Base-by-base conservation (phyloP, 2,797 vertebrate species). In the Cynodonichthys magdalenae region DNA sequence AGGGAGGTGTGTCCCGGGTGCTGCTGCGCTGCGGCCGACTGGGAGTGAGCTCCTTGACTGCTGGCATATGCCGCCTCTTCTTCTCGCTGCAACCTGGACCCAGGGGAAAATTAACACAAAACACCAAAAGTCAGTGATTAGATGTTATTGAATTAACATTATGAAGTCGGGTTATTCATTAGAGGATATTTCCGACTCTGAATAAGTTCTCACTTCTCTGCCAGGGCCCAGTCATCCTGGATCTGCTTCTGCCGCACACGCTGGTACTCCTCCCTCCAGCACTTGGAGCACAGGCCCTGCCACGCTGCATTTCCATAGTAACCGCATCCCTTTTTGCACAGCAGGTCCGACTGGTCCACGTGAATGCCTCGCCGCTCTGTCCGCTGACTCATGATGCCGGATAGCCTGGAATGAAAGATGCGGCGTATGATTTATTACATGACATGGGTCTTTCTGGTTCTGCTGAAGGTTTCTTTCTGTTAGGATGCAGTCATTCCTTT, bases 221-320 rank as follows among this genome's bases (percentile, higher is more conserved):
- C 97, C 78, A 99, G 88, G 65, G 96, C 97, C 96, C 96, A 97
- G 42, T 99, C 97, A 61, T 99, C 97, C 76, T 99, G 96, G 78
- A 99, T 99, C 91, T 99, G 97, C 75, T 95, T 96, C 89, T 98
- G 96, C 71, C 96, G 93, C 3, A 96, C 95, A 82, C 92, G 95
- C 85, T 98, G 96, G 91, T 98, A 98, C 75, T 99, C 96, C 75
- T 99, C 97, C 78, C 96, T 92, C 97, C 97, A 99, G 89, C 97
- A 99, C 89, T 99, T 99, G 84, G 97, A 99, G 91, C 97, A 99
- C 72, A 96, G 95, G 15, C 96, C 97, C 83, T 98, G 97, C 97
- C 96, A 99, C 0, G 95, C 96, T 6, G 95, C 89, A 70, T 98
- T 98, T 69, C 97, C 97, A 29, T 97, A 99, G 93, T 97, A 99